phyloP scores from a whole-genome alignment of 2,113 vertebrate species.

The Onychostoma macrolepis region DNA sequence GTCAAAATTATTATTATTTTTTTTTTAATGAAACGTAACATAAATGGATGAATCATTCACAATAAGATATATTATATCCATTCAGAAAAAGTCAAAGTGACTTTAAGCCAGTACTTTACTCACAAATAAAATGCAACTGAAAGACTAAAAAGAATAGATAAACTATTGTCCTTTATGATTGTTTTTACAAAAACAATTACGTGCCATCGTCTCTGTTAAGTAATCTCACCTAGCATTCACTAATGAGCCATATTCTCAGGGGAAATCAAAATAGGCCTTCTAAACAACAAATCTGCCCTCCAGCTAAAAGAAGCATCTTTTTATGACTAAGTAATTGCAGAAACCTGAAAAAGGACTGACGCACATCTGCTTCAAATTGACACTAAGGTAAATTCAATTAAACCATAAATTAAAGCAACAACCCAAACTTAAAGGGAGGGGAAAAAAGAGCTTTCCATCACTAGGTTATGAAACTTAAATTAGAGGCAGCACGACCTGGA shows the following conservation, averaged over 20 bases:
- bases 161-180: not conserved
- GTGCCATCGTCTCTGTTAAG: not conserved
- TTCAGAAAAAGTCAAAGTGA: not conserved
- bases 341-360: constrained; percentile 32
- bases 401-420: constrained; percentile 33
- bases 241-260: constrained; percentile 50
- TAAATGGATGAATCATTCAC: not conserved
- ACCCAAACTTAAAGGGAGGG: no score
- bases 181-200: not conserved
- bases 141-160: not conserved
- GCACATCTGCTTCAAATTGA: constrained; percentile 39
- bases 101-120: not conserved
- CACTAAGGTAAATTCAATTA: not conserved
- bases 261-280: constrained; percentile 54
- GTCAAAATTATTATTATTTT: no score
- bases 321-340: constrained; percentile 47
- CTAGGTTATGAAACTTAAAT: constrained; percentile 3
- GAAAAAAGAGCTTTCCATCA: not conserved
- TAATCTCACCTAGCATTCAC: not conserved
- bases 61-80: not conserved
- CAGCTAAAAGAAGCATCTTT: constrained; percentile 45
- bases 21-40: not conserved
- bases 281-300: constrained; percentile 36
- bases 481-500: not conserved
- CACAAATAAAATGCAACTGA: not conserved